Conservation (phyloP, 2,113 vertebrate species). For the Diadophis punctatus region DNA sequence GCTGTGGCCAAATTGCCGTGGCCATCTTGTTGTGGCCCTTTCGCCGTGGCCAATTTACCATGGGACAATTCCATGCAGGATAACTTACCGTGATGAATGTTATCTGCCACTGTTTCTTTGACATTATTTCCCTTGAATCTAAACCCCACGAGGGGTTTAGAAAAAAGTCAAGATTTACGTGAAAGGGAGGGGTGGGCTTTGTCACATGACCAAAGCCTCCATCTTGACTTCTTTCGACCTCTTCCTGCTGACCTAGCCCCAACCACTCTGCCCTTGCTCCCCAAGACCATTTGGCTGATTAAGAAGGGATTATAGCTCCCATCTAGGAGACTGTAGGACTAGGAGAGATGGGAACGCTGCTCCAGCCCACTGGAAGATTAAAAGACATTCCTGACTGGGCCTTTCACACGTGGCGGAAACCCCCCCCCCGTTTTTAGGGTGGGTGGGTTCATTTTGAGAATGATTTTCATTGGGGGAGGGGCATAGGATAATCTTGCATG, state of each 20-base stretch:
- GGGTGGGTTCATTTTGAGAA: neutral
- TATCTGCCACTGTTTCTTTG: too few relatives aligned
- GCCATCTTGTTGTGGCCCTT: too few relatives aligned
- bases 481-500: neutral
- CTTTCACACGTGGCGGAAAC: neutral
- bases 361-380: neutral
- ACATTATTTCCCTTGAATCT: too few relatives aligned
- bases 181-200: neutral
- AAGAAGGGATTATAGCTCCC: neutral
- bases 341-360: neutral
- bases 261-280: neutral
- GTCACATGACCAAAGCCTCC: neutral
- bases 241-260: neutral
- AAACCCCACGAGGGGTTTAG: too few relatives aligned
- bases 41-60: too few relatives aligned
- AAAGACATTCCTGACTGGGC: neutral
- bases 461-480: neutral
- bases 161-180: neutral
- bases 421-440: fast-evolving
- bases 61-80: too few relatives aligned
- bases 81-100: too few relatives aligned
- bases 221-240: neutral
- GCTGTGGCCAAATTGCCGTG: too few relatives aligned
- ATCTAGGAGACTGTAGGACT: neutral
- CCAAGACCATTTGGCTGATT: neutral